phyloP scores from a whole-genome alignment of 2,113 vertebrate genomes.

The Tenebrosternarchus preto region DNA sequence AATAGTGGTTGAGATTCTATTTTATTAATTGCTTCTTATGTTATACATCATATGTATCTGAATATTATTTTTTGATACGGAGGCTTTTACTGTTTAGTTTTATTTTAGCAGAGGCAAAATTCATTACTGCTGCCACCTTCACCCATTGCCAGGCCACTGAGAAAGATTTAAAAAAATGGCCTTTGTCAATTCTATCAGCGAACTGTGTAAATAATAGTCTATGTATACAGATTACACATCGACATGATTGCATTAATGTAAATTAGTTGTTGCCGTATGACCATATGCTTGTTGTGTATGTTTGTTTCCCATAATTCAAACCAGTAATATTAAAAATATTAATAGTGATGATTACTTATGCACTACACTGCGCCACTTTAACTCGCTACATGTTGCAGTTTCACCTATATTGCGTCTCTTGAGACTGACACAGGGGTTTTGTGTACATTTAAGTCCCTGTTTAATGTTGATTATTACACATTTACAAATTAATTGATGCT shows the following conservation, averaged over 20 bases:
- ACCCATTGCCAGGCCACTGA: neutral
- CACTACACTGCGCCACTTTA: neutral
- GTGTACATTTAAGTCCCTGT: no score
- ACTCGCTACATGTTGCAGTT: neutral
- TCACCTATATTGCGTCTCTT: neutral
- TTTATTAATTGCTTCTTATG: conserved; percentile 56
- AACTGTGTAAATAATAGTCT: conserved; percentile 48
- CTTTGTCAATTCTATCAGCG: conserved; percentile 14
- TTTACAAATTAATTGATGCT: neutral
- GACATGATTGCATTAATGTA: conserved; percentile 32
- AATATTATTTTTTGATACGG: conserved; percentile 57
- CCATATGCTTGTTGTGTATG: conserved; percentile 50
- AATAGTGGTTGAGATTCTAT: conserved; percentile 56
- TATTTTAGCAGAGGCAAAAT: conserved; percentile 35
- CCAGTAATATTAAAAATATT: conserved; percentile 56
- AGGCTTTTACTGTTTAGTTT: conserved; percentile 47
- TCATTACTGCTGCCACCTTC: neutral
- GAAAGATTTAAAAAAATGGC: conserved; percentile 9
- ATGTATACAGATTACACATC: conserved; percentile 42
- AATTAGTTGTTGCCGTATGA: conserved; percentile 43
- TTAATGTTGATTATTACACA: neutral
- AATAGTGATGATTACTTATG: conserved; percentile 30
- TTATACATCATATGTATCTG: conserved; percentile 56
- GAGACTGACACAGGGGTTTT: no score
- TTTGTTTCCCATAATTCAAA: conserved; percentile 55